Conservation (phyloP, 2,113 vertebrate genomes). For the Charadrius vociferus region DNA sequence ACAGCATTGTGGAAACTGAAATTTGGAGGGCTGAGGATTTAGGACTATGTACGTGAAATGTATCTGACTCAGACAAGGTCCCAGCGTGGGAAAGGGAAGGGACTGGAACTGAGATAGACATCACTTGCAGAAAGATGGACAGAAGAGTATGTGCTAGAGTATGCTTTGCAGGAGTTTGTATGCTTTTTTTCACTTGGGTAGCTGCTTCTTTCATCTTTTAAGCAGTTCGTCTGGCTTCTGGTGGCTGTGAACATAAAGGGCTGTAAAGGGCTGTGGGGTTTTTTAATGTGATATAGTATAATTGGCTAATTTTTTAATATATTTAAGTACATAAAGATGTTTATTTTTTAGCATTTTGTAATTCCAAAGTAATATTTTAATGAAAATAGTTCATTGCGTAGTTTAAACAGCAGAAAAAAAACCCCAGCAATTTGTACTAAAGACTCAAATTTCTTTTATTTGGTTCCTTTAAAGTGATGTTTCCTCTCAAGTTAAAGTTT, state of each 20-base stretch:
- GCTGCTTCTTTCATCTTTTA: neutral
- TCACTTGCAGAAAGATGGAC: neutral
- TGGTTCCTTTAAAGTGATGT: neutral
- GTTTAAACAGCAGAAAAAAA: neutral
- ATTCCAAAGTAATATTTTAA: neutral
- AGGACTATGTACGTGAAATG: neutral
- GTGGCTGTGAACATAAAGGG: neutral
- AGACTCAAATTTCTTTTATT: neutral
- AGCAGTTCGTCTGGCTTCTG: neutral
- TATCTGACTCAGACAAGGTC: neutral
- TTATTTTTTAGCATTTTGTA: neutral
- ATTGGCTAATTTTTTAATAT: neutral
- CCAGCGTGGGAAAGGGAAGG: neutral
- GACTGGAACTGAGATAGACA: neutral
- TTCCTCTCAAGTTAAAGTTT: slow-evolving; percentile 13
- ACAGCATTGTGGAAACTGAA: neutral
- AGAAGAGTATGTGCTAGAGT: neutral
- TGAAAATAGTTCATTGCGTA: neutral
- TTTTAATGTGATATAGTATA: neutral
- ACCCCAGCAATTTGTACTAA: neutral
- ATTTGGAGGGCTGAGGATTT: neutral
- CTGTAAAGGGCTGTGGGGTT: accelerated
- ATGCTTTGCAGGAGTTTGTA: neutral
- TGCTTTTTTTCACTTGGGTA: neutral
- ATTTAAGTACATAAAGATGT: neutral